Evolutionary conservation across 2,113 vertebrate species (phyloP).

Genomic region (Lycaon pictus): DNA sequence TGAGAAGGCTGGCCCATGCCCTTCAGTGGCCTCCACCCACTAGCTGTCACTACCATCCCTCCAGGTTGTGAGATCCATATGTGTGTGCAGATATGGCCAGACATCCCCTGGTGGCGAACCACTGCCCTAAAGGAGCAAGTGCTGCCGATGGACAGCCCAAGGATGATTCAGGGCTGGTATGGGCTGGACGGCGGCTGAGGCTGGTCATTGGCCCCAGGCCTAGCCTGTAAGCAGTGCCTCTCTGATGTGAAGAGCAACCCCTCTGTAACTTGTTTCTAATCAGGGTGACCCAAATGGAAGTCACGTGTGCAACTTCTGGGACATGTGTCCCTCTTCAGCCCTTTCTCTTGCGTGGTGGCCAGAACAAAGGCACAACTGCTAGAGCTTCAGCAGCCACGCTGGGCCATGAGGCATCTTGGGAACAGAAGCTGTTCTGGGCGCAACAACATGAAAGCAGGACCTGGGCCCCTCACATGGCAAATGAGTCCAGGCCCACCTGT

Average conservation of each 20-base stretch:
- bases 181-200: neutral
- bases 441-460: neutral
- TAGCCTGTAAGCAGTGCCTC: neutral
- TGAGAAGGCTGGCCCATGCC: neutral
- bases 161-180: neutral
- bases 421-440: neutral
- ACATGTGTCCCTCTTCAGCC: neutral
- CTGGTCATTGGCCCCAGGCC: neutral
- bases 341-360: neutral
- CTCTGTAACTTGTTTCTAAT: neutral
- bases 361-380: accelerated
- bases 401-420: accelerated
- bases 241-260: no score
- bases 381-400: neutral
- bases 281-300: neutral
- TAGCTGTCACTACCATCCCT: accelerated
- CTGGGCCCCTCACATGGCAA: neutral
- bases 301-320: neutral
- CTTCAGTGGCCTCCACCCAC: accelerated
- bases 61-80: neutral
- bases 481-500: neutral
- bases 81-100: accelerated
- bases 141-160: neutral
- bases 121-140: neutral
- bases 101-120: neutral